A percentile compares a stretch with the other conserved stretches of the same genome.
These are phyloP conservation scores for Bombus terrestris DNA, from an alignment of 1,140 invertebrate genomes.

Conservation along the genomic window DNA sequence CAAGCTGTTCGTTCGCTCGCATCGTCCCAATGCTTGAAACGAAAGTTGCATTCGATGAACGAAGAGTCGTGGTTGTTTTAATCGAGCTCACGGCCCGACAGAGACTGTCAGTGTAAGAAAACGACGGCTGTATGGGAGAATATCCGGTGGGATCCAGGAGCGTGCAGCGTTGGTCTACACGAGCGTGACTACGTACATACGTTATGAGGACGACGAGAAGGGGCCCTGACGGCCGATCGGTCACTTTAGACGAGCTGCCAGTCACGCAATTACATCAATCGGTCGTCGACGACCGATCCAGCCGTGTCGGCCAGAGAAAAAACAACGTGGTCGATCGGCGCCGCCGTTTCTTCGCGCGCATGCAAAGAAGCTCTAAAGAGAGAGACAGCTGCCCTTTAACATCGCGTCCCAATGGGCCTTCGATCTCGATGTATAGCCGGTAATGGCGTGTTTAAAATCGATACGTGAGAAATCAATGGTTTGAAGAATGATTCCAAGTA, in stretches of 20 bases:
- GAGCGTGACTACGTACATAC: slow-evolving; percentile 26
- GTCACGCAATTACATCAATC: slow-evolving; percentile 75
- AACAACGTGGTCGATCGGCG: slow-evolving; percentile 43
- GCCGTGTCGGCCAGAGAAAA: slow-evolving; percentile 44
- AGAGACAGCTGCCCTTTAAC: neutral
- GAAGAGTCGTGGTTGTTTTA: neutral
- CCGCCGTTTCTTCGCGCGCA: slow-evolving; percentile 36
- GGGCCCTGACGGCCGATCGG: slow-evolving; percentile 58
- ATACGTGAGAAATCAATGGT: neutral
- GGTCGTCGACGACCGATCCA: slow-evolving; percentile 53
- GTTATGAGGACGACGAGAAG: slow-evolving; percentile 46
- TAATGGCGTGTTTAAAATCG: neutral
- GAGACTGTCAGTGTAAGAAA: slow-evolving; percentile 46
- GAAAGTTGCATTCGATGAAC: neutral
- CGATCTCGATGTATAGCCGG: neutral
- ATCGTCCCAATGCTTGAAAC: too few relatives aligned
- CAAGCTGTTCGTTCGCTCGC: neutral
- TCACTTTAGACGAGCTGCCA: slow-evolving; percentile 68
- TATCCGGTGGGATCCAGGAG: slow-evolving; percentile 61
- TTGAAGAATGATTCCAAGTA: too few relatives aligned
- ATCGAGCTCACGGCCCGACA: slow-evolving; percentile 1
- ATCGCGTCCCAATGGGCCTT: neutral
- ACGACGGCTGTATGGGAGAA: slow-evolving; percentile 55
- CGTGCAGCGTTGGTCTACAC: slow-evolving; percentile 47
- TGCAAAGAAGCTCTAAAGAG: slow-evolving; percentile 9